phyloP scores from a whole-genome alignment of 1,140 invertebrate genomes.

The Drosophila pandora region DNA sequence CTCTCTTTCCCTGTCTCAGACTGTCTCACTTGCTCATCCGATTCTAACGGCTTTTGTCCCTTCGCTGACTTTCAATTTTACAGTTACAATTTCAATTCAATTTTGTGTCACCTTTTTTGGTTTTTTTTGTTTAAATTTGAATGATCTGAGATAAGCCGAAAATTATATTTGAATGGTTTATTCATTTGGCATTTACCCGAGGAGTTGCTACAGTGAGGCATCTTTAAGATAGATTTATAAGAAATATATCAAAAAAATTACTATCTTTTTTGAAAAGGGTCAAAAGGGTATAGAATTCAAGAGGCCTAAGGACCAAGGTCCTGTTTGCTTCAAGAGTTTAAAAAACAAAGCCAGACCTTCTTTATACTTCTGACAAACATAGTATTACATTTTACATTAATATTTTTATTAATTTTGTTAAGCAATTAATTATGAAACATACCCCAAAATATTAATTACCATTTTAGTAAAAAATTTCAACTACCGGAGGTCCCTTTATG shows the following conservation, averaged over 20 bases:
- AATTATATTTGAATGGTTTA: slow-evolving; percentile 68
- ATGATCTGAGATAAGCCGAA: slow-evolving; percentile 64
- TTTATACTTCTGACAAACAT: neutral
- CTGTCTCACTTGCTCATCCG: slow-evolving; percentile 1
- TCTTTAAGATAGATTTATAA: neutral
- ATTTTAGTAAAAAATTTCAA: neutral
- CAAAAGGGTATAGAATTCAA: too few species aligned
- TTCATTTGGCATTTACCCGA: slow-evolving; percentile 37
- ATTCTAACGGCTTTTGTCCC: slow-evolving; percentile 10
- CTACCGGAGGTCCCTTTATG: neutral
- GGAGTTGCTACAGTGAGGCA: neutral
- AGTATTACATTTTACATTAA: too few species aligned
- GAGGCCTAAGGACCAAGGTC: too few species aligned
- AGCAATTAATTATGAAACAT: neutral
- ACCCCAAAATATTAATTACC: neutral
- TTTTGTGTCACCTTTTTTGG: slow-evolving; percentile 11
- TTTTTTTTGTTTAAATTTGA: slow-evolving; percentile 13
- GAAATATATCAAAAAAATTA: neutral
- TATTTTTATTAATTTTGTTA: neutral
- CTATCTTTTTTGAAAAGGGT: slow-evolving; percentile 18
- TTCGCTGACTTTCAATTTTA: slow-evolving; percentile 49
- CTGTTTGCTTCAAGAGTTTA: neutral
- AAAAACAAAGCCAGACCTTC: neutral
- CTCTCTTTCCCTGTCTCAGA: slow-evolving; percentile 3
- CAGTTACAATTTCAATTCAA: slow-evolving; percentile 5